phyloP scores from a whole-genome alignment of 2,113 vertebrate genomes.

The Crotalus helleri region DNA sequence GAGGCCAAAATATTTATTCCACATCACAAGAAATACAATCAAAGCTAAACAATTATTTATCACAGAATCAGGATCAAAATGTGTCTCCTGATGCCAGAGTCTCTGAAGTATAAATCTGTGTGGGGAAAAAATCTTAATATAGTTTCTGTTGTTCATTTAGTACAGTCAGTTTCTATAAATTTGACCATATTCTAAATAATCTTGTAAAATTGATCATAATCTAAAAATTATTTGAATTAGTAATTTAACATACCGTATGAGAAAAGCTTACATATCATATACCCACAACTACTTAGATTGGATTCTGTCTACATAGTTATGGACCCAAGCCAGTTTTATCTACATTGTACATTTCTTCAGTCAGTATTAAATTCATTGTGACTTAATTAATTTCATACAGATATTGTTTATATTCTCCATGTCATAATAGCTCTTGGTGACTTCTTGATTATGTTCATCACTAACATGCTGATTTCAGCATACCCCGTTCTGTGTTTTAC shows the following conservation, averaged over 20 bases:
- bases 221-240: neutral
- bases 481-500: neutral
- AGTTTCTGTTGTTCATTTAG: neutral
- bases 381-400: neutral
- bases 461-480: neutral
- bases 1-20: neutral
- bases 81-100: neutral
- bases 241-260: neutral
- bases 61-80: neutral
- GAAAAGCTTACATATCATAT: neutral
- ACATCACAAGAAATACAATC: neutral
- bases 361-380: neutral
- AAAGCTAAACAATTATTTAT: slow-evolving; percentile 1
- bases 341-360: neutral
- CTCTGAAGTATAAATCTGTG: neutral
- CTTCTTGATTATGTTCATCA: neutral
- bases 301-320: neutral
- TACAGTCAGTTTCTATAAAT: neutral
- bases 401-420: neutral
- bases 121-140: neutral
- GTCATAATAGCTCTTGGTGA: neutral
- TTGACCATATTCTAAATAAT: neutral
- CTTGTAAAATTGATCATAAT: neutral
- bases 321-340: neutral
- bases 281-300: neutral